These are phyloP conservation scores for Uria aalge DNA, from an alignment of 2,113 vertebrate genomes.

Conservation along the genomic window DNA sequence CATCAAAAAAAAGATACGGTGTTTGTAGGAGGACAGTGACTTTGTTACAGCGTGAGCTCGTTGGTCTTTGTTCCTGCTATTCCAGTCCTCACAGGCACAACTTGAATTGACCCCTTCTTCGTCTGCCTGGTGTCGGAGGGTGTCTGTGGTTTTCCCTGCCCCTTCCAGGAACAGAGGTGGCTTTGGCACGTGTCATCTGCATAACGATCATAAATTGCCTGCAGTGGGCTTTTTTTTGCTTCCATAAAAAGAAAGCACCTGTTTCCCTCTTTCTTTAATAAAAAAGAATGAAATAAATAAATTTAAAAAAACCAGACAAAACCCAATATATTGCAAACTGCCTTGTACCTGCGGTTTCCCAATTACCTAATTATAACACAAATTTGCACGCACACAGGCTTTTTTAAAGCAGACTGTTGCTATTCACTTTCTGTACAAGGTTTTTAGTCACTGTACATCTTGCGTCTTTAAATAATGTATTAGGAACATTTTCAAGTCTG, in stretches of 20 bases:
- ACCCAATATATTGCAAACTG: background rate
- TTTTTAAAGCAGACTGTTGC: constrained; percentile 67
- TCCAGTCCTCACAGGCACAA: background rate
- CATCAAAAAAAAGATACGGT: background rate
- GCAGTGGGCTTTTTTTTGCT: background rate
- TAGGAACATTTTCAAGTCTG: constrained; percentile 83
- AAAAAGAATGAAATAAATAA: background rate
- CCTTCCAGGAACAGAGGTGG: constrained; percentile 1
- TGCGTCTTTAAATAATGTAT: constrained; percentile 89
- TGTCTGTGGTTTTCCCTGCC: background rate
- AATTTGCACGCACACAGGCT: constrained; percentile 55
- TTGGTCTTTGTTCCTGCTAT: background rate
- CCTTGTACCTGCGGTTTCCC: constrained; percentile 69
- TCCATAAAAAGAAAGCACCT: background rate
- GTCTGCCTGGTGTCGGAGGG: background rate
- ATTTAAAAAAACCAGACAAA: background rate
- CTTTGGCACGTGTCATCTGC: background rate
- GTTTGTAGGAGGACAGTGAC: background rate
- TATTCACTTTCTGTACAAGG: constrained; percentile 71
- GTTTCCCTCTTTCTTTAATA: background rate
- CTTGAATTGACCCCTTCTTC: background rate
- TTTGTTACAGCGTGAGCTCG: background rate
- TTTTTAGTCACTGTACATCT: constrained; percentile 82
- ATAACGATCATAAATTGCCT: background rate
- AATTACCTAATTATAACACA: constrained; percentile 73